Base-by-base conservation (phyloP, 2,888 invertebrate species). In the Eristalinus sepulchralis region DNA sequence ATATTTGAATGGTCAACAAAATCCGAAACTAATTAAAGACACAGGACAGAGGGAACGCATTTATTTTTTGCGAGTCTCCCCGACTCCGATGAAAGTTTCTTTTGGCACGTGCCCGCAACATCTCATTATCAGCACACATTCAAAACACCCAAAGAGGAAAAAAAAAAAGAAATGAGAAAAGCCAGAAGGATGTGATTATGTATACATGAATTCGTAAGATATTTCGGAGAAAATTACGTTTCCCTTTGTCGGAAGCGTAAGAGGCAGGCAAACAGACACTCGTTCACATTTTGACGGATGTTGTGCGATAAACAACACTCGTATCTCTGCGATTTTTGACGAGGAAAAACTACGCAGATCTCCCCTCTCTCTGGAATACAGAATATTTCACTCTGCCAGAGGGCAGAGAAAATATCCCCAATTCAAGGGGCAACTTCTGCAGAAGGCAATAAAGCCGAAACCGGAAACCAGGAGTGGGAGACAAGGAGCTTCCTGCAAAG, bases 261-360 rank as follows among this genome's bases (percentile, higher is more conserved):
- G 27, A 55, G 20, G 22, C 20, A 55, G 5, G 53, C 24, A 75
- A 8, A 59, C 20, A 64, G 36, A 33, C 53, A 53, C 53, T 34
- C 1, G 34, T 8, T 10, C 47, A 17, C 47, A n/a, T 8, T 72
- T n/a, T 68, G 71, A 60, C 33, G 53, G 59, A 79, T 53, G 31
- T 67, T 67, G 59, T 67, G 53, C 33, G 33, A 60, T 72, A 79
- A 71, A 66, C 57, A 79, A 64, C 27, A 27, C 27, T 27, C 2
- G 27, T 79, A 20, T 31, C 47, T 55, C 13, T 13, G 27, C 17
- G 57, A 73, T 57, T 36, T 68, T 63, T 4, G n/a, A n/a, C n/a
- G n/a, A 13, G 13, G n/a, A 47, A 47, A 47, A n/a, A n/a, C 17
- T 9, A 34, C 10, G 47, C 17, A 47, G 27, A 27, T 27, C 27